Conservation (phyloP, 2,888 invertebrate genomes). For the Oscheius myriophilus region DNA sequence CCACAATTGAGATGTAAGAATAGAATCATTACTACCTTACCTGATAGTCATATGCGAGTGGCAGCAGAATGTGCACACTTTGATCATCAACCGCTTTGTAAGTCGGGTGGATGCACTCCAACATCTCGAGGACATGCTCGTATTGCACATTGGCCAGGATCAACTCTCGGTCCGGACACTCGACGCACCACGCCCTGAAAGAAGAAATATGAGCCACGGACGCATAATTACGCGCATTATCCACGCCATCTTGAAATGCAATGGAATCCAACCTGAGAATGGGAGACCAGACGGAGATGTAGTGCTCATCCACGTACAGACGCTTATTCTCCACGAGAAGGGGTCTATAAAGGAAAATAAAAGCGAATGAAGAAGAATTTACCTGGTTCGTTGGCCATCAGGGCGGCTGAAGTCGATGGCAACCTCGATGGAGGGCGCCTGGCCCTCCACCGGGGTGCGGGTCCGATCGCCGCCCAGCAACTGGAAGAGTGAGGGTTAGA, state of each 20-base stretch:
- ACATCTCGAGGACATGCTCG: conserved; percentile 68
- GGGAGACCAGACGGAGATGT: conserved; percentile 66
- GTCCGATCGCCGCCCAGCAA: conserved; percentile 28
- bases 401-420: conserved; percentile 66
- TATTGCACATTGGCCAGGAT: conserved; percentile 70
- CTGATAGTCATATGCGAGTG: conserved; percentile 70
- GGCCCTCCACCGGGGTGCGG: conserved; percentile 36
- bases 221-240: neutral
- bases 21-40: conserved; percentile 35
- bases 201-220: conserved; percentile 12
- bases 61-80: conserved; percentile 67
- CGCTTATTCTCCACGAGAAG: conserved; percentile 66
- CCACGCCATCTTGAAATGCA: neutral
- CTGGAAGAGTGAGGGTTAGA: conserved; percentile 7
- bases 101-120: conserved; percentile 70
- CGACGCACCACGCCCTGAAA: conserved; percentile 68
- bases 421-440: conserved; percentile 54
- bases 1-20: neutral
- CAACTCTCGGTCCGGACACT: conserved; percentile 69
- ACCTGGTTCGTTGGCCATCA: conserved; percentile 57
- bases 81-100: conserved; percentile 70
- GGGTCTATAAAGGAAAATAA: conserved; percentile 45
- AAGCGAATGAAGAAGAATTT: conserved; percentile 4
- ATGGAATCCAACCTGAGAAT: conserved; percentile 49
- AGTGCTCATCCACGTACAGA: conserved; percentile 70